A percentile compares a stretch with the other conserved stretches of the same genome.
phyloP scores from a whole-genome alignment of 2,797 vertebrate species.

The Meriones psammophilus region DNA sequence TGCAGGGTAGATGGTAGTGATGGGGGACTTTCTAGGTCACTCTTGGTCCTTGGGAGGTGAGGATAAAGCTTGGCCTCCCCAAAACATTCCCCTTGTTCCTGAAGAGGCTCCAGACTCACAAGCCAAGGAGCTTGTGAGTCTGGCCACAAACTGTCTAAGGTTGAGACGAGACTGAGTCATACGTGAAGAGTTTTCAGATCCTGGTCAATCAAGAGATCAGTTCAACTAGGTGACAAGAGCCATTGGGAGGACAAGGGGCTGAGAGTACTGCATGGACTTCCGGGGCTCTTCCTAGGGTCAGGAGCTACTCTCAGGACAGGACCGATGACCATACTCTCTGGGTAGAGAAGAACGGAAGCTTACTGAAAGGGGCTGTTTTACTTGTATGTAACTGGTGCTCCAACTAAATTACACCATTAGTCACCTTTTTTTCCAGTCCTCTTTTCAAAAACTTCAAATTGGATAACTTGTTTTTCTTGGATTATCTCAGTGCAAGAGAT shows the following conservation, averaged over 20 bases:
- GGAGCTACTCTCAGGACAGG: background rate
- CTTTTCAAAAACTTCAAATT: background rate
- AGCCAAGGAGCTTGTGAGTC: background rate
- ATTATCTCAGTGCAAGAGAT: background rate
- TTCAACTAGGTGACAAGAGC: background rate
- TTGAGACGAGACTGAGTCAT: background rate
- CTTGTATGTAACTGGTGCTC: background rate
- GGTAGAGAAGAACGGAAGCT: background rate
- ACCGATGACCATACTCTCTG: background rate
- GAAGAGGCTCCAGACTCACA: background rate
- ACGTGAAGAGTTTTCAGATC: background rate
- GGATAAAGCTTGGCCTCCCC: background rate
- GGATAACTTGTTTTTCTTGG: conserved; percentile 1
- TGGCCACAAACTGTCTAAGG: background rate
- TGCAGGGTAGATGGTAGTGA: background rate
- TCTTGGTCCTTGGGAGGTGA: background rate
- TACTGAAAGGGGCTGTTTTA: background rate
- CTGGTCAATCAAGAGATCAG: background rate
- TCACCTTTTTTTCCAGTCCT: background rate
- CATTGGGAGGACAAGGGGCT: background rate
- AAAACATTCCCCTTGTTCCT: background rate
- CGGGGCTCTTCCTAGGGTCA: background rate
- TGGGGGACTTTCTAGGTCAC: background rate
- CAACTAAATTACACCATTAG: background rate
- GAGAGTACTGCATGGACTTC: background rate